Percentiles rank a stretch among this genome's conserved stretches.
Conservation (phyloP, 2,888 invertebrate genomes). For the Leucoptera coffeella region DNA sequence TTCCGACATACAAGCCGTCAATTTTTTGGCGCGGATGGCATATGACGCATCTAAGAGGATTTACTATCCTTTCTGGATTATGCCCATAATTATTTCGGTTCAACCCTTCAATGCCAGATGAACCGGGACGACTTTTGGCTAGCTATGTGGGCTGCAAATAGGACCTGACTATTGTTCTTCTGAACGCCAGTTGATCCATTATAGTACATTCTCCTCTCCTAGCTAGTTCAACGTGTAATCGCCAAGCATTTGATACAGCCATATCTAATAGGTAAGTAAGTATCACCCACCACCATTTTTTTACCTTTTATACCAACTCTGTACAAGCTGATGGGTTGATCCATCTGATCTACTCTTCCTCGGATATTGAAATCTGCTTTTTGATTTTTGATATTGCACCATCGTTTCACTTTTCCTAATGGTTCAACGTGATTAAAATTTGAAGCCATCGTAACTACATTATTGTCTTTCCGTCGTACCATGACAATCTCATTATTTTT, state of each 20-base stretch:
- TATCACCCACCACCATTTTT: slow-evolving; percentile 11
- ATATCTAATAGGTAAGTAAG: slow-evolving; percentile 10
- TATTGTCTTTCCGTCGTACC: slow-evolving; percentile 11
- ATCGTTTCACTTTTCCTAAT: slow-evolving; percentile 10
- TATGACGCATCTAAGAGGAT: too few relatives aligned
- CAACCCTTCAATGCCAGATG: too few relatives aligned
- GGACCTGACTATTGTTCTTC: slow-evolving; percentile 8
- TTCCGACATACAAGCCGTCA: too few relatives aligned
- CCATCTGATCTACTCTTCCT: slow-evolving; percentile 10
- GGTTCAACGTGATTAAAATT: slow-evolving; percentile 10
- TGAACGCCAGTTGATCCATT: slow-evolving; percentile 8
- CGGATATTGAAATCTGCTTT: slow-evolving; percentile 10
- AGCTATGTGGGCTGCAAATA: too few relatives aligned
- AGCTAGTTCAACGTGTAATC: slow-evolving; percentile 8
- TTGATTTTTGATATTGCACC: slow-evolving; percentile 7
- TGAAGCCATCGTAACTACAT: slow-evolving; percentile 9
- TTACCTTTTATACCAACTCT: slow-evolving; percentile 8
- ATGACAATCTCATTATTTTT: slow-evolving; percentile 9
- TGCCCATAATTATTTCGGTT: too few relatives aligned
- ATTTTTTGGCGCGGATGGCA: too few relatives aligned
- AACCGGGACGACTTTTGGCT: too few relatives aligned
- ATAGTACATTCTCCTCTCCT: slow-evolving; percentile 7
- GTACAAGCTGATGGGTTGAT: slow-evolving; percentile 9
- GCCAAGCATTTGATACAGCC: slow-evolving; percentile 10
- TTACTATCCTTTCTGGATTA: too few relatives aligned